Evolutionary conservation across 2,888 invertebrate species (phyloP).

Genomic region (Chloromyia formosa): DNA sequence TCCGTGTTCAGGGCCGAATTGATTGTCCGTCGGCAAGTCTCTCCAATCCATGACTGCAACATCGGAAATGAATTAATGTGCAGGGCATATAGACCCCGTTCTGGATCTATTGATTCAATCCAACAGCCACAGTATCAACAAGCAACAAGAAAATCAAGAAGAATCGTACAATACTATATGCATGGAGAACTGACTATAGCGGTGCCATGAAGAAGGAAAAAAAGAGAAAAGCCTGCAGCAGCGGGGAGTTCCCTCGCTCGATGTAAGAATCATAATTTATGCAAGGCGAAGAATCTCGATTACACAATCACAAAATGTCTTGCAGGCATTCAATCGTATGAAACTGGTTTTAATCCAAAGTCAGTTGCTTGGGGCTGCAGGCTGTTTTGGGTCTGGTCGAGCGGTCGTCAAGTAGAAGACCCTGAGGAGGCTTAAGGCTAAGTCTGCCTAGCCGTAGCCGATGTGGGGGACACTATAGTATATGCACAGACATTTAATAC

Average conservation of each 20-base stretch:
- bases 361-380: not conserved
- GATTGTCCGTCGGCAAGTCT: not conserved
- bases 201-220: too few species aligned
- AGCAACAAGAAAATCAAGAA: not conserved
- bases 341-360: conserved; percentile 31
- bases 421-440: not conserved
- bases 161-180: too few species aligned
- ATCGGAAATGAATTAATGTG: conserved; percentile 19
- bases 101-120: not conserved
- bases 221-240: too few species aligned
- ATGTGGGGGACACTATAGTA: not conserved
- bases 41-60: not conserved
- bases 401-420: not conserved
- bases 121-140: not conserved
- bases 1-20: conserved; percentile 20
- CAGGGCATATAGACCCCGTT: not conserved
- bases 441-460: not conserved
- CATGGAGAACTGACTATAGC: too few species aligned
- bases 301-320: conserved; percentile 19
- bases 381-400: not conserved
- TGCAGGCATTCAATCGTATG: not conserved
- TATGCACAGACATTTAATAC: not conserved
- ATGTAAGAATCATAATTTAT: not conserved
- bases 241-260: too few species aligned
- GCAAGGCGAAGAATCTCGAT: conserved; percentile 13